These are phyloP conservation scores for Ctenochaetus hawaiiensis DNA, from an alignment of 2,797 vertebrate species.

Conservation along the genomic window DNA sequence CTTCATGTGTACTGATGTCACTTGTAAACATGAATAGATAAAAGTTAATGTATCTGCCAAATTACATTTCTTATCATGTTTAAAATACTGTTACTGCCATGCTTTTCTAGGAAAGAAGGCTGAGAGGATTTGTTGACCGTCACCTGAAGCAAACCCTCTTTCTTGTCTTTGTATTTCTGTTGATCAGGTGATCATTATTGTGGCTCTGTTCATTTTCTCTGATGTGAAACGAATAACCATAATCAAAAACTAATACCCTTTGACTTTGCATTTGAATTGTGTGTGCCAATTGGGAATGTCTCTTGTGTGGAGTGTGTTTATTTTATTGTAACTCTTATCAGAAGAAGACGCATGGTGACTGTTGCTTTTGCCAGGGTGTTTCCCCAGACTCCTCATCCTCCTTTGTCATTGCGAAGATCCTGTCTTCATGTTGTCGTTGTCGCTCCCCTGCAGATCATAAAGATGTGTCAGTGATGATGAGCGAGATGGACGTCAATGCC, in stretches of 20 bases:
- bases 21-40: no score
- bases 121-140: slow-evolving; percentile 2
- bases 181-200: slow-evolving; percentile 44
- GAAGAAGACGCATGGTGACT: not conserved
- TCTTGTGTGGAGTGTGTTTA: not conserved
- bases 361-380: slow-evolving; percentile 19
- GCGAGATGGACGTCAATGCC: slow-evolving; percentile 99
- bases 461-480: slow-evolving; percentile 99
- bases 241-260: slow-evolving; percentile 5
- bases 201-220: slow-evolving; percentile 10
- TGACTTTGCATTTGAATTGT: slow-evolving; percentile 5
- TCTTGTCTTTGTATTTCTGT: slow-evolving; percentile 35
- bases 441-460: slow-evolving; percentile 90
- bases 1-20: no score
- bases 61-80: not conserved
- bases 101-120: slow-evolving; percentile 33
- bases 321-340: not conserved
- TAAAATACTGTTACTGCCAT: slow-evolving; percentile 5
- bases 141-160: slow-evolving; percentile 18
- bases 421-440: slow-evolving; percentile 4
- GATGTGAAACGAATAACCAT: slow-evolving; percentile 27
- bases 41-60: not conserved
- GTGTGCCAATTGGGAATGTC: not conserved
- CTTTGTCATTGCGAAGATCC: not conserved
- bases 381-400: not conserved